Conservation (phyloP, 2,113 vertebrate genomes). For the Chrysemys picta region DNA sequence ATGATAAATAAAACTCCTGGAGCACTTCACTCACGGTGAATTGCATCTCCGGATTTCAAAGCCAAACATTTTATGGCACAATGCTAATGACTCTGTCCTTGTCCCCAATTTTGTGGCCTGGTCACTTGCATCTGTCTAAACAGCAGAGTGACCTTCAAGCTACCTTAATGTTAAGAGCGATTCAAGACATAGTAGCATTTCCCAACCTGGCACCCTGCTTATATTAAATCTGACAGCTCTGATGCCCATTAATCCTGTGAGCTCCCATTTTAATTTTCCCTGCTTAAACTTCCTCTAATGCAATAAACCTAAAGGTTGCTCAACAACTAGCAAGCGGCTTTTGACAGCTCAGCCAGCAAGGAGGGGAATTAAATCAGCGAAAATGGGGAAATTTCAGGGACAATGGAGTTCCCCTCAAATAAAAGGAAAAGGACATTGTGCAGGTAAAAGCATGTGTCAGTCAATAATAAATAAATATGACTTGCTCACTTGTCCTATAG, state of each 20-base stretch:
- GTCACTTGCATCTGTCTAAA: not conserved
- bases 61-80: not conserved
- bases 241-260: not conserved
- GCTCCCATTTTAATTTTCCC: not conserved
- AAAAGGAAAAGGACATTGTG: not conserved
- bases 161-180: not conserved
- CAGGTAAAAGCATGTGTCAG: not conserved
- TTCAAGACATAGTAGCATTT: not conserved
- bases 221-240: not conserved
- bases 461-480: not conserved
- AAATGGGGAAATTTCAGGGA: not conserved
- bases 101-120: not conserved
- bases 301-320: not conserved
- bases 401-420: not conserved
- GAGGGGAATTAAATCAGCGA: not conserved
- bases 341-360: not conserved
- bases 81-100: not conserved
- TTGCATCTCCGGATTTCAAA: not conserved
- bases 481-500: not conserved
- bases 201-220: not conserved
- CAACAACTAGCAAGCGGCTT: not conserved
- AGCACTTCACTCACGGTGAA: not conserved
- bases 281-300: not conserved
- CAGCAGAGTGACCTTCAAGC: not conserved
- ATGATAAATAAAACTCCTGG: not conserved